Conservation (phyloP, 2,888 invertebrate species). For the Noctua janthe region DNA sequence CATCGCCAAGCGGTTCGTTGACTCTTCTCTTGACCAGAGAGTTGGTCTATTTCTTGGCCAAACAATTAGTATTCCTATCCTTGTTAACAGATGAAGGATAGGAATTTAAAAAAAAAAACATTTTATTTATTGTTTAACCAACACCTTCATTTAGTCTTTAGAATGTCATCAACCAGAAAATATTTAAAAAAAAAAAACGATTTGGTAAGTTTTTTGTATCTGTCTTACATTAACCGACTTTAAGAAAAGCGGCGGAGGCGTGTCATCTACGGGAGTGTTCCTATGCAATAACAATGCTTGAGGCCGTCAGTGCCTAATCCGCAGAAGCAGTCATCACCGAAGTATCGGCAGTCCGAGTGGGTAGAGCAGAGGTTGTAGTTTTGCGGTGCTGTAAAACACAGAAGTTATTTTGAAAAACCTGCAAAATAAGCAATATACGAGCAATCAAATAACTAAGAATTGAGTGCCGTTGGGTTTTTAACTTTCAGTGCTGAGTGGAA, state of each 20-base stretch:
- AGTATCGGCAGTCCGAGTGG: slow-evolving; percentile 28
- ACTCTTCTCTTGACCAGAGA: no score
- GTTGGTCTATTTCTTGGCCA: not conserved
- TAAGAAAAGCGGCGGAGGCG: not conserved
- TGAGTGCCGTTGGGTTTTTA: not conserved
- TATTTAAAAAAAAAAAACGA: not conserved
- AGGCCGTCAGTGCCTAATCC: slow-evolving; percentile 32
- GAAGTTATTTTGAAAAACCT: not conserved
- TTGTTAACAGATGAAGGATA: not conserved
- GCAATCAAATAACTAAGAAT: no score
- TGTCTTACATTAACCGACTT: not conserved
- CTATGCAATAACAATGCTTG: slow-evolving; percentile 37
- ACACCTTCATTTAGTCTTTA: not conserved
- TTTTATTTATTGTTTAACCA: not conserved
- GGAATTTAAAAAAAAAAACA: not conserved
- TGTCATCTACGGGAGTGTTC: slow-evolving; percentile 9
- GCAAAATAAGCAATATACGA: not conserved
- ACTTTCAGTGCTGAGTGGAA: not conserved
- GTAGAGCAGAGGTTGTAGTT: slow-evolving; percentile 22
- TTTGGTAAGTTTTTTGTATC: not conserved
- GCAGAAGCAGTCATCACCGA: slow-evolving; percentile 35
- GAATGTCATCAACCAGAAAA: not conserved
- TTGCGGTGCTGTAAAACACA: slow-evolving; percentile 34
- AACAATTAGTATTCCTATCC: not conserved
- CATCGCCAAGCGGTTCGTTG: not conserved